Base-by-base conservation (phyloP, 2,113 vertebrate species). In the Piaya cayana region DNA sequence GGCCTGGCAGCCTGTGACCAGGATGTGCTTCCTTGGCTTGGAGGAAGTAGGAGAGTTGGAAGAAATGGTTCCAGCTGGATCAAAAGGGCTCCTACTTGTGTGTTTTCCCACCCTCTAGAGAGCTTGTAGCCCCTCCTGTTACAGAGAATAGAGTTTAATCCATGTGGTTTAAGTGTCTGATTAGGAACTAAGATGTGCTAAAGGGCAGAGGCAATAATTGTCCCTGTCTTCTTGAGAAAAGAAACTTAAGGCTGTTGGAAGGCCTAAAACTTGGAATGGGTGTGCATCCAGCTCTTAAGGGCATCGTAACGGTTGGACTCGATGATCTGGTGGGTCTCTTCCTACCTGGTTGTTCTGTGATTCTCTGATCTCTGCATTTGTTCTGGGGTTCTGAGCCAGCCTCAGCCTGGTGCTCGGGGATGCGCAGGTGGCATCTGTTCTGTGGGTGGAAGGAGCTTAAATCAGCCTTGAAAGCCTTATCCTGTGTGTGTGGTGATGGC, bases 401-500 rank as follows among this genome's bases (percentile, higher is more conserved):
- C 43, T 11, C 52, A n/a, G 56, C 14, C 82, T 59, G 12, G n/a
- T 43, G 60, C 65, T 68, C n/a, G 70, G 10, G 16, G 60, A 74
- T 29, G n/a, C 70, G 34, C 23, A 39, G 56, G 25, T 78, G 43
- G 29, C 92, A 88, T 93, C 76, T 94, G 94, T 90, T 95, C 56
- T 29, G 94, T 95, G 85, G 90, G 93, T 68, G 79, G 88, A 71
- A 71, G 60, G 47, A 88, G 72, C 80, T 93, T 90, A 83, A 78
- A 71, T 88, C 84, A 75, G 90, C 90, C 88, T 88, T 86, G 90
- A 53, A 77, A 83, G n/a, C 34, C 87, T 82, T 37, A 12, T 81
- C 10, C 30, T 81, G 5, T 43, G 4, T 52, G 42, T 81, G 11
- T 39, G 47, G 16, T 84, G 55, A 34, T 80, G 85, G 76, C 90